Base-by-base conservation (phyloP, 2,113 vertebrate species). In the Brienomyrus brachyistius region DNA sequence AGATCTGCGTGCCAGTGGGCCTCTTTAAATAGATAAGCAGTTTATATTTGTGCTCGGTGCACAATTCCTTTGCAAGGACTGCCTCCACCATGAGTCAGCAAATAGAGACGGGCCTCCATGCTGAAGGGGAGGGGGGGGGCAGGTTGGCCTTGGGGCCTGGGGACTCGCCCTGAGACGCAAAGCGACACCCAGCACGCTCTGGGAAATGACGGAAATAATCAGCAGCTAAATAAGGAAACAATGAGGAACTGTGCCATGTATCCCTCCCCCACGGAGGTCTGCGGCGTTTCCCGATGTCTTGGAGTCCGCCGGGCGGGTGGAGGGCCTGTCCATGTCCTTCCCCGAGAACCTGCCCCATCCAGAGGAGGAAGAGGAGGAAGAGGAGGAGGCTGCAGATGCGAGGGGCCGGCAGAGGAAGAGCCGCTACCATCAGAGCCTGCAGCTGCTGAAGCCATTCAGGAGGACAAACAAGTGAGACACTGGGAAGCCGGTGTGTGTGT, bases 391-490 rank as follows among this genome's bases (percentile, higher is more conserved):
- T 43, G n/a, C 92, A 0, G 40, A 52, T 52, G 91, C 92, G 85
- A 80, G 43, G 45, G 93, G 89, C 8, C 89, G 91, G 0, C 95
- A 94, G 92, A 93, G 92, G 91, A 92, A 85, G 88, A 93, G 94
- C 43, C 94, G 95, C 91, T 97, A 96, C 91, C 93, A 93, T 5
- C 92, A 95, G 2, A 96, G 96, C 91, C 93, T 97, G 89, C 96
- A 96, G 85, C 92, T 97, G 88, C 91, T 97, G 47, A 97, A 97
- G 92, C 96, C 96, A 83, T 96, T 97, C 91, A 95, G 96, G 92
- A 96, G 95, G 91, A 96, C 95, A 15, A 93, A 96, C 91, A 97
- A 96, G 96, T 97, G 96, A 96, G 93, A 66, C 80, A 17, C 15
- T 0, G 27, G 31, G n/a, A 13, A 8, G 3, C 50, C 51, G 0